Conservation (phyloP, 2,797 vertebrate genomes). For the Rhinoraja longicauda region DNA sequence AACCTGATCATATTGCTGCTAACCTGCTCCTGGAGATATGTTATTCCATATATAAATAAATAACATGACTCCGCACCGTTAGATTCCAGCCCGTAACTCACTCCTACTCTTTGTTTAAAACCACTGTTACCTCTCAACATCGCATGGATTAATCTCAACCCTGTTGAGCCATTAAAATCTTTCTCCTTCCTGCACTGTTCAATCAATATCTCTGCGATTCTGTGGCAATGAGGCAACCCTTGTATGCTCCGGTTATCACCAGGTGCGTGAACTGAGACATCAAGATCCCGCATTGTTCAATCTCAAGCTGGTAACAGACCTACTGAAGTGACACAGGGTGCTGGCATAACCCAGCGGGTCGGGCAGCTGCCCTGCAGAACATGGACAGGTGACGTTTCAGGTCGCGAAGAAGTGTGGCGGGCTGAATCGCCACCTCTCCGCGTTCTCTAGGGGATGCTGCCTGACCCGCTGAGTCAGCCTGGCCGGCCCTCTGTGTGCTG, state of each 20-base stretch:
- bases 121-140: not conserved
- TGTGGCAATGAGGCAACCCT: not conserved
- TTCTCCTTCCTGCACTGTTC: not conserved
- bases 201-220: not conserved
- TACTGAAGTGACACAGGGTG: not conserved
- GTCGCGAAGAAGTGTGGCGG: too few species aligned
- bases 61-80: not conserved
- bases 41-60: not conserved
- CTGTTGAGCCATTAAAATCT: not conserved
- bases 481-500: too few species aligned
- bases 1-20: not conserved
- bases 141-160: not conserved
- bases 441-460: too few species aligned
- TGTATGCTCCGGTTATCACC: too few species aligned
- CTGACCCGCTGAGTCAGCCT: too few species aligned
- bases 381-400: too few species aligned
- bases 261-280: not conserved
- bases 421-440: too few species aligned
- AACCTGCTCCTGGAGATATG: not conserved
- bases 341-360: too few species aligned
- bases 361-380: too few species aligned
- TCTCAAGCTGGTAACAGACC: not conserved
- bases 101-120: not conserved
- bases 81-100: slow-evolving; percentile 5
- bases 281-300: not conserved